Evolutionary conservation across 1,140 invertebrate species (phyloP), one percentile per base, ranked within the genome.

Genomic region (Geopemphigus sp.): DNA sequence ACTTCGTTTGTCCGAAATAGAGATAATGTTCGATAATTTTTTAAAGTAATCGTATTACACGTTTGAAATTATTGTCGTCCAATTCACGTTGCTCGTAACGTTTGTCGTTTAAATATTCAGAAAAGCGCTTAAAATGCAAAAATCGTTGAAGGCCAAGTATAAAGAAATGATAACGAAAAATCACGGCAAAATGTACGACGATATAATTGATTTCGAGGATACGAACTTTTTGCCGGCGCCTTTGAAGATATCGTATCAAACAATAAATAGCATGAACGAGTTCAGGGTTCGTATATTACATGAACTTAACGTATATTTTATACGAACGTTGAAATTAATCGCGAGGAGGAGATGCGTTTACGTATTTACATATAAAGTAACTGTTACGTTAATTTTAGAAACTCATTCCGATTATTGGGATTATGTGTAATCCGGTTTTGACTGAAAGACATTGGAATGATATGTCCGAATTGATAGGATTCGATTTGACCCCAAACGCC

Each of bases 381-480:
- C 15, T 54, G 5, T 11, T 22, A 14, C 22, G 15, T 45, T 29
- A 45, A 64, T 87, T 88, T 82, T 86, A 93, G 85, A 90, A 91
- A 56, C 90, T 93, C 82, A 88, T 97, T 76, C 92, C 91, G 50
- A 87, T 96, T 78, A 91, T 94, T 29, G 87, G 90, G 56, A 94
- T 94, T 19, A 90, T 97, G 86, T 96, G 95, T 83, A 96, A 97
- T 87, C 91, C 93, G 50, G 94, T 93, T 0, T 85, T 97, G 73
- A 86, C 91, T n/a, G 90, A 94, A 83, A 88, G 94, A 45, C 95
- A 98, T 85, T 98, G 95, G 95, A 90, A 93, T 81, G 92, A 95
- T 84, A 96, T 98, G 90, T 93, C 93, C 0, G 87, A 88, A 50
- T 91, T 96, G 66, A 91, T 93, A 19, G 93, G 91, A 2, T 92